A percentile compares a stretch with the other conserved stretches of the same genome.
These are phyloP conservation scores for Tympanoctomys barrerae DNA, from an alignment of 2,797 vertebrate species.

Conservation along the genomic window DNA sequence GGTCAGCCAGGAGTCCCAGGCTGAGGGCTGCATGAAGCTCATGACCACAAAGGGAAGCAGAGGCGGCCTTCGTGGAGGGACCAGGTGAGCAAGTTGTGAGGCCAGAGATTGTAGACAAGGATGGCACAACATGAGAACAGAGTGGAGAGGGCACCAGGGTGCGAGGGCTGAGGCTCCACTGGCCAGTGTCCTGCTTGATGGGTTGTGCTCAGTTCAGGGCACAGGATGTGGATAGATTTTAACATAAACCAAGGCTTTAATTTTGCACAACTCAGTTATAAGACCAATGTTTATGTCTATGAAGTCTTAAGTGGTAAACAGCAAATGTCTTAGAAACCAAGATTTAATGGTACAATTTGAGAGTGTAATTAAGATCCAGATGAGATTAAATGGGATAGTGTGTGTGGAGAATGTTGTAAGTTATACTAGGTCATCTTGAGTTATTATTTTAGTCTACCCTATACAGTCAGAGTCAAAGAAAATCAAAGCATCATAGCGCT, in stretches of 20 bases:
- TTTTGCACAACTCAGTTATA: background rate
- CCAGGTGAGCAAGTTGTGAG: background rate
- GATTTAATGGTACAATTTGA: slow-evolving; percentile 20
- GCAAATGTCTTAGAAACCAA: slow-evolving; percentile 38
- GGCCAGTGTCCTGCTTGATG: background rate
- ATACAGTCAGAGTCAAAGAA: background rate
- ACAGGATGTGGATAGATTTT: background rate
- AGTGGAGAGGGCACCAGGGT: background rate
- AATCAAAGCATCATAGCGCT: accelerated
- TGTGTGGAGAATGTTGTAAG: background rate
- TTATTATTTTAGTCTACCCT: background rate
- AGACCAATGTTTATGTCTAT: background rate
- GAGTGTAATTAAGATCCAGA: slow-evolving; percentile 21
- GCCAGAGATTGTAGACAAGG: background rate
- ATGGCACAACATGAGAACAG: background rate
- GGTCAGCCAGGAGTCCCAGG: background rate
- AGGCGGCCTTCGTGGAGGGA: background rate
- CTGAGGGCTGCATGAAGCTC: background rate
- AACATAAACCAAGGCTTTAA: background rate
- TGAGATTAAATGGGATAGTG: background rate
- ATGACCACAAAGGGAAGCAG: background rate
- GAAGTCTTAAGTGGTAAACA: background rate
- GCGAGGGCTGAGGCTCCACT: background rate
- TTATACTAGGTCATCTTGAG: background rate
- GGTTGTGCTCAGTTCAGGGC: background rate